Conservation (phyloP, 1,140 invertebrate species). For the Thaumatotibia leucotreta region DNA sequence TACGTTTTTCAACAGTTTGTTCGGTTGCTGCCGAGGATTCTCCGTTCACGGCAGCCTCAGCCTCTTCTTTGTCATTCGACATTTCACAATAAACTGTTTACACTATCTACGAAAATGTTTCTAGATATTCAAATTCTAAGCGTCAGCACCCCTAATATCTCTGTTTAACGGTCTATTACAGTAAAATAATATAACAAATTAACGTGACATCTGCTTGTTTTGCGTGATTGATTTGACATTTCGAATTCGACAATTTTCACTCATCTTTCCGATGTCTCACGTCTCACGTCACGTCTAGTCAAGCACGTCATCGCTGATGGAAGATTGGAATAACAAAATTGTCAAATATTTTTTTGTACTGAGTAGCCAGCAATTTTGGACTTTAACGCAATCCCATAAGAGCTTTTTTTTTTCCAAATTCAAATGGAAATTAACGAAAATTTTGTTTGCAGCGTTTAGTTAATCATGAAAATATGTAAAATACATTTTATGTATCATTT, state of each 20-base stretch:
- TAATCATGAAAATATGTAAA: too few species aligned
- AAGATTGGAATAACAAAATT: too few species aligned
- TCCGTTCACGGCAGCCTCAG: conserved; percentile 34
- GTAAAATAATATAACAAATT: neutral
- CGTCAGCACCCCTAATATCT: neutral
- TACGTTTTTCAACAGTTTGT: conserved; percentile 63
- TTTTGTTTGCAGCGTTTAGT: too few species aligned
- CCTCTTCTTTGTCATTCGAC: conserved; percentile 46
- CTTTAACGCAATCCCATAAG: too few species aligned
- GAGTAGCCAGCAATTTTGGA: too few species aligned
- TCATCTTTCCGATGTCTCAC: neutral
- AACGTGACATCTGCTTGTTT: conserved; percentile 11
- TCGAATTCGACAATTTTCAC: neutral
- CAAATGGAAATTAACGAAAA: too few species aligned
- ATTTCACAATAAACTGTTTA: conserved; percentile 31
- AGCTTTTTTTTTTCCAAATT: too few species aligned
- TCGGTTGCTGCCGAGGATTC: conserved; percentile 33
- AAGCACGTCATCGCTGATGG: neutral
- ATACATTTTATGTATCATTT: too few species aligned
- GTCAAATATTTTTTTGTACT: too few species aligned
- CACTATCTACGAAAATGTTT: neutral
- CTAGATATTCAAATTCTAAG: neutral
- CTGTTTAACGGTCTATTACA: neutral
- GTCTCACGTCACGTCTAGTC: neutral
- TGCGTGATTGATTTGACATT: conserved; percentile 12